These are phyloP conservation scores for Poeciliopsis prolifica DNA, from an alignment of 2,113 vertebrate genomes.

Conservation along the genomic window DNA sequence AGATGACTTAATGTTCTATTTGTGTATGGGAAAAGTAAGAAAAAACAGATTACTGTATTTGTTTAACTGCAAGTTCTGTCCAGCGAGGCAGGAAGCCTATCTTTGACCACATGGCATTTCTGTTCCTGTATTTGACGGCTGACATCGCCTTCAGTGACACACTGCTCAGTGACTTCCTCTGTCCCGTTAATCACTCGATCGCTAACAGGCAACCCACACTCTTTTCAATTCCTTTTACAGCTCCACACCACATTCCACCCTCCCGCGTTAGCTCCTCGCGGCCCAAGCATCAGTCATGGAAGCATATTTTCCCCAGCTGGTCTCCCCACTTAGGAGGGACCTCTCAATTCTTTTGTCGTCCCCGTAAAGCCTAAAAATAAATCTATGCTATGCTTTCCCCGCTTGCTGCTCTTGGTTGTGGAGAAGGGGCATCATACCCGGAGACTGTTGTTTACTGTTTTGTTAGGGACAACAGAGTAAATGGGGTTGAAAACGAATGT, in stretches of 20 bases:
- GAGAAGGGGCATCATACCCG: not conserved
- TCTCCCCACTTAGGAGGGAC: conserved; percentile 37
- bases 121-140: conserved; percentile 64
- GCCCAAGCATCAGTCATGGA: conserved; percentile 16
- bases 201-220: conserved; percentile 52
- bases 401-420: conserved; percentile 37
- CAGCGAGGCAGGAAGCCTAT: conserved; percentile 68
- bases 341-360: conserved; percentile 39
- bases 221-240: conserved; percentile 63
- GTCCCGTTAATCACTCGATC: conserved; percentile 63
- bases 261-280: conserved; percentile 41
- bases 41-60: conserved; percentile 6
- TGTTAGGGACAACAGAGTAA: not conserved
- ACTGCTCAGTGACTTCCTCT: conserved; percentile 66
- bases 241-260: conserved; percentile 53
- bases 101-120: conserved; percentile 64
- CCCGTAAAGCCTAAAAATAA: conserved; percentile 16
- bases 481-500: not conserved
- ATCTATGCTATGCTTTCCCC: conserved; percentile 9
- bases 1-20: conserved; percentile 1
- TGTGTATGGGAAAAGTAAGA: conserved; percentile 21
- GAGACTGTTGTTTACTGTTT: no score
- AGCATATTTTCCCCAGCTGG: conserved; percentile 27
- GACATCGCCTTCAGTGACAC: conserved; percentile 73
- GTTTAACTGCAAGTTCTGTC: not conserved